Conservation (phyloP, 2,888 invertebrate species). For the Conops quadrifasciatus region DNA sequence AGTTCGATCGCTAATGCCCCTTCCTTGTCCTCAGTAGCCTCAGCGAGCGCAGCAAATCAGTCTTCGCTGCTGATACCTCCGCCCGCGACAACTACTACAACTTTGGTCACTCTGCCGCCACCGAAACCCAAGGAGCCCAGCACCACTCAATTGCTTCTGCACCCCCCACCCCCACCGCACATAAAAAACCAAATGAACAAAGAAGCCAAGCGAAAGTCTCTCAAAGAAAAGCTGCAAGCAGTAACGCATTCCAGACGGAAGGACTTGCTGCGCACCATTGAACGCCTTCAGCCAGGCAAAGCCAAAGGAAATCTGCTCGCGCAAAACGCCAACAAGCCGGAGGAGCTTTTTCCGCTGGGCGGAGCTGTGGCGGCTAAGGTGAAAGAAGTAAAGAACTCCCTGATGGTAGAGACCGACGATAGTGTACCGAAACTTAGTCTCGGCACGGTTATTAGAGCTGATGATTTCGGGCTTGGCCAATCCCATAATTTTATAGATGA, state of each 20-base stretch:
- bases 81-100: constrained; percentile 43
- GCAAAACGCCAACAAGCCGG: constrained; percentile 72
- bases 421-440: constrained; percentile 83
- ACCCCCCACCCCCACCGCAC: constrained; percentile 64
- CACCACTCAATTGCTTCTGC: constrained; percentile 59
- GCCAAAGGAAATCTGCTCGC: constrained; percentile 82
- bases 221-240: constrained; percentile 63
- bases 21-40: constrained; percentile 47
- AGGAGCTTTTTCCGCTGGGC: constrained; percentile 68
- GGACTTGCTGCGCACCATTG: constrained; percentile 83
- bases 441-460: constrained; percentile 82
- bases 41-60: constrained; percentile 45
- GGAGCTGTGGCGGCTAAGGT: constrained; percentile 65
- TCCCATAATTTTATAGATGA: constrained; percentile 73
- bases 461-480: constrained; percentile 72
- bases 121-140: constrained; percentile 60
- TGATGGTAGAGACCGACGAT: constrained; percentile 71
- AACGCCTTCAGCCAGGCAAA: constrained; percentile 85
- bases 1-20: constrained; percentile 49
- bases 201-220: constrained; percentile 63
- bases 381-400: constrained; percentile 69
- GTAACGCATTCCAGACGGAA: constrained; percentile 67
- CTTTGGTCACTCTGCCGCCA: constrained; percentile 45
- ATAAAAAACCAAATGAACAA: constrained; percentile 64
- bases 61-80: constrained; percentile 44